Evolutionary conservation across 1,140 invertebrate species (phyloP), one percentile per base, ranked within the genome.

Genomic region (Pseudobourletiella spinata): DNA sequence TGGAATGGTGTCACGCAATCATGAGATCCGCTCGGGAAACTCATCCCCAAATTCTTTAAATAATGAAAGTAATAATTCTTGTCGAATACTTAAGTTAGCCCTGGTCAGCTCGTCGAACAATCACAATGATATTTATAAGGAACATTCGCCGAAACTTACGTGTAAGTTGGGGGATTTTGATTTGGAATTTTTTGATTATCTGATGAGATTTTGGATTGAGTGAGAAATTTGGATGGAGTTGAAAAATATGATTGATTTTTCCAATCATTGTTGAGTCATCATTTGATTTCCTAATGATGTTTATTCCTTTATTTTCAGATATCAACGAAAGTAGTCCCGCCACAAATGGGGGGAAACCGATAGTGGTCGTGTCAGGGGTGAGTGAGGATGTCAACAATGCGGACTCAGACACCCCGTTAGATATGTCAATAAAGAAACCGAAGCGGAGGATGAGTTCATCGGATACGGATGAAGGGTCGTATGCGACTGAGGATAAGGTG

Each of bases 1-100:
- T 44, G 57, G 46, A n/a, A 59, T 59, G 57, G 51, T 54, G 22
- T 24, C 22, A 11, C 14, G 51, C 11, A 54, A 24, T 26, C 20
- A 54, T 16, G 14, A 14, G 14, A 26, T 26, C 20, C 14, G 11
- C 6, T 29, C 20, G 4, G 14, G 22, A 6, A 24, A 11, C 20
- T 8, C 6, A 14, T 4, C 4, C 14, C 6, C 4, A 14, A 14
- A 24, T 11, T 22, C 11, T 16, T 11, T 14, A 4, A 29, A 54
- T 14, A 24, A 15, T 16, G 51, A 29, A 26, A 14, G 20, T 50
- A 54, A 14, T 29, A 11, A 11, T 22, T 54, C 51, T 6, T 54
- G 22, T 14, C 20, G 20, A 20, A 24, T 26, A 26, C 29, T 54
- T 4, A 54, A 54, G 14, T 16, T 29, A 54, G 20, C 26, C 29